These are phyloP conservation scores for Calliopum simillimum DNA, from an alignment of 2,888 invertebrate genomes.

Conservation along the genomic window DNA sequence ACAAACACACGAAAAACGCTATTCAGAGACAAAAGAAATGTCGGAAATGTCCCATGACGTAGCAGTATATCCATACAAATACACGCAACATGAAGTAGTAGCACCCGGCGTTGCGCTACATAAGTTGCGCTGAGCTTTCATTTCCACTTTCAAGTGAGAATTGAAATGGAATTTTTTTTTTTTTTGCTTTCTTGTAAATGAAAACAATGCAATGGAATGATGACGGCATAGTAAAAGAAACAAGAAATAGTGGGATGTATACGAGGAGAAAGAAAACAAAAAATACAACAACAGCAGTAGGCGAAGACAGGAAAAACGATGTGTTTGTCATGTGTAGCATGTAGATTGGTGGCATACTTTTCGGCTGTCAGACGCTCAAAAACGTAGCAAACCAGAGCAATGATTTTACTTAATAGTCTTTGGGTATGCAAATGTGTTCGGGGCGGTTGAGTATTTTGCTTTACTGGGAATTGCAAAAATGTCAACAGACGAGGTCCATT, in stretches of 20 bases:
- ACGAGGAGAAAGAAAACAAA: background rate
- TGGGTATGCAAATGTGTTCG: background rate
- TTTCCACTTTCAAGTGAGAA: constrained; percentile 14
- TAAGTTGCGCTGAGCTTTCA: constrained; percentile 20
- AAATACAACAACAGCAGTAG: background rate
- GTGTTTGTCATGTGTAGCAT: constrained; percentile 1
- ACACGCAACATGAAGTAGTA: too few species aligned
- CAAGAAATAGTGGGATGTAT: background rate
- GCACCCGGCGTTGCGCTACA: background rate
- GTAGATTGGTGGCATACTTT: constrained; percentile 31
- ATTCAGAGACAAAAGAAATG: constrained; percentile 10
- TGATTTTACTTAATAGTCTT: constrained; percentile 22
- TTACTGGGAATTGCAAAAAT: too few species aligned
- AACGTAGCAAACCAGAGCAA: background rate
- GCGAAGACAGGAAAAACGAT: background rate
- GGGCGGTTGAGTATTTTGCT: too few species aligned
- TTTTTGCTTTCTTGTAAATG: background rate
- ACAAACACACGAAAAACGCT: too few species aligned
- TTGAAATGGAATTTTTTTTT: background rate
- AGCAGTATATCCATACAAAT: constrained; percentile 24
- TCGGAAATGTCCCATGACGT: constrained; percentile 28
- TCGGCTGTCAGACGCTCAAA: constrained; percentile 15
- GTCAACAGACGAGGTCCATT: too few species aligned
- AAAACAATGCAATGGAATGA: too few species aligned
- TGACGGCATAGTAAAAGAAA: too few species aligned